Conservation (phyloP, 2,113 vertebrate species). For the Sebastes fasciatus region DNA sequence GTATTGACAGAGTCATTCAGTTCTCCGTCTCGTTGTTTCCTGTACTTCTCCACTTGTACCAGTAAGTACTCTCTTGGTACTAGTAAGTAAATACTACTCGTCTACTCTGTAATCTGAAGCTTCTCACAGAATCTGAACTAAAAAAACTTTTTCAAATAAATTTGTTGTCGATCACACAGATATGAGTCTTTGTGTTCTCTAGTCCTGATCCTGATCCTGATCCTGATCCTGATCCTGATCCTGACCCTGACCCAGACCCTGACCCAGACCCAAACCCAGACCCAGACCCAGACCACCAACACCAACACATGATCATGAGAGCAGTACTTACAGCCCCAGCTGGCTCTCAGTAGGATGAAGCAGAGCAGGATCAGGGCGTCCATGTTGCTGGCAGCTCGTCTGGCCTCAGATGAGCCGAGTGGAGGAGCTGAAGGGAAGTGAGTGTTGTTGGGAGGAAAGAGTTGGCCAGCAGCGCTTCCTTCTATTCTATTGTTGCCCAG, state of each 20-base stretch:
- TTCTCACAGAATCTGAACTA: neutral
- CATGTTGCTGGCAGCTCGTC: constrained; percentile 87
- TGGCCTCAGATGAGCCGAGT: constrained; percentile 86
- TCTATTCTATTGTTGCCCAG: constrained; percentile 91
- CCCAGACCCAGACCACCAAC: neutral
- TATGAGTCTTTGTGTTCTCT: neutral
- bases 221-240: neutral
- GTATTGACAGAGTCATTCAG: too few species aligned
- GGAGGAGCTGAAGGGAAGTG: constrained; percentile 90
- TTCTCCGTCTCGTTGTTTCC: neutral
- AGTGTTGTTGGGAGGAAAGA: constrained; percentile 88
- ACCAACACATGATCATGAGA: neutral
- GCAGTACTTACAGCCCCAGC: constrained; percentile 70
- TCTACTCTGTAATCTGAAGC: neutral
- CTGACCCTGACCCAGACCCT: neutral
- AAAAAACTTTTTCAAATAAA: too few species aligned
- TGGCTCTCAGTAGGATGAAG: constrained; percentile 81
- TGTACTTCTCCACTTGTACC: neutral
- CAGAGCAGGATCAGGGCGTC: constrained; percentile 78
- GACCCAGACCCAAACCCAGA: neutral
- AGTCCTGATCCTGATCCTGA: neutral
- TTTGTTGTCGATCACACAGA: neutral
- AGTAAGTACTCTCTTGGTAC: too few species aligned
- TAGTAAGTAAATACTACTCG: neutral
- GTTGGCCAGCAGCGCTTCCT: constrained; percentile 92